Conservation (phyloP, 2,888 invertebrate species). For the Cryptophagus acutangulus region DNA sequence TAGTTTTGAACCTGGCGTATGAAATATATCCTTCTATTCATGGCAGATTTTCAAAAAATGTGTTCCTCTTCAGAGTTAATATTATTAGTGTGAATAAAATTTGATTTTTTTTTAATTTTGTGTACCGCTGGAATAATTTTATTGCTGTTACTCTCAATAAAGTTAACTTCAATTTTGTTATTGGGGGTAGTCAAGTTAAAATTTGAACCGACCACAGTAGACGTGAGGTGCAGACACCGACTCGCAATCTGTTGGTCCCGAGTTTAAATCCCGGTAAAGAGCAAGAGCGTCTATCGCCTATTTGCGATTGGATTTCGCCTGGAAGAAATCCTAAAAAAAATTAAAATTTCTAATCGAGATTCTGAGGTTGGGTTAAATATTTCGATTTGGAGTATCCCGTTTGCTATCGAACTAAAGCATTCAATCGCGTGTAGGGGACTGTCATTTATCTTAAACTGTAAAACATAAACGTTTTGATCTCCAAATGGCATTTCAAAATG, state of each 20-base stretch:
- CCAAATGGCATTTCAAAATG: neutral
- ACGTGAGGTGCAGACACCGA: too few species aligned
- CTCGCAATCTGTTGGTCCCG: too few species aligned
- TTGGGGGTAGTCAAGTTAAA: too few species aligned
- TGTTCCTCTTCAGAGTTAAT: conserved; percentile 6
- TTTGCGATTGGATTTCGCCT: too few species aligned
- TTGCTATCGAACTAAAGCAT: neutral
- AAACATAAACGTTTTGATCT: neutral
- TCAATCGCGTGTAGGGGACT: neutral
- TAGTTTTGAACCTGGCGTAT: neutral
- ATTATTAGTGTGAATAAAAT: neutral
- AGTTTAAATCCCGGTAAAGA: too few species aligned
- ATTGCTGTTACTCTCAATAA: neutral
- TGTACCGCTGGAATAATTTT: neutral
- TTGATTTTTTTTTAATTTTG: neutral
- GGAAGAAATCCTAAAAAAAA: too few species aligned
- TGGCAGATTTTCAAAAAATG: conserved; percentile 2
- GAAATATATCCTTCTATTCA: conserved; percentile 4
- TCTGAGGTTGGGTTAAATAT: neutral
- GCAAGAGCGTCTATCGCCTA: too few species aligned
- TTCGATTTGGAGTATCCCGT: neutral
- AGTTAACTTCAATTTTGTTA: neutral
- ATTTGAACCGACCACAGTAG: too few species aligned
- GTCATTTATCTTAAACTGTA: neutral
- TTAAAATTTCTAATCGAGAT: neutral